Base-by-base conservation (phyloP, 1,140 invertebrate species). In the Drosophila miranda region DNA sequence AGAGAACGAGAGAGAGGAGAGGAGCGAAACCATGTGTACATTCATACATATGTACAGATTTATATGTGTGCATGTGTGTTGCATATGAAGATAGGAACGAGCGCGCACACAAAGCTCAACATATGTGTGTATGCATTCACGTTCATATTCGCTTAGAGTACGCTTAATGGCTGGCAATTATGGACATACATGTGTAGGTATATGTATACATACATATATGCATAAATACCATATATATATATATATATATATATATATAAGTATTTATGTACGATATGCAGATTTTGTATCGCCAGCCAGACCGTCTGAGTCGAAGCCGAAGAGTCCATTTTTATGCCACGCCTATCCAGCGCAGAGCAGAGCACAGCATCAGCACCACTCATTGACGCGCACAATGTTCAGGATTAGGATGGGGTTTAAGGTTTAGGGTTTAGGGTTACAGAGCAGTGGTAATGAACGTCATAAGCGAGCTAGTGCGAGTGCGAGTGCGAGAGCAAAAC, bases 401-500 rank as follows among this genome's bases (percentile, higher is more conserved):
- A 44, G 45, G 50, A 58, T 61, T 45, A 50, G 34, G 41, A 60
- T 69, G 23, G 46, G 46, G 69, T 52, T 66, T 74, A 43, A 43
- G 59, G 52, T 80, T 80, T 81, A 62, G 38, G 59, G 52, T 80
- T 80, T 81, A 62, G 38, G 30, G 56, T 44, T 34, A 38, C 73
- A 67, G 49, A 75, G 46, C 42, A 21, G 34, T 38, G 61, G 73
- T 75, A 68, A 82, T 55, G 57, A 64, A 71, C 57, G 69, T 49
- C 58, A 74, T 66, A 70, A 57, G 54, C 43, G 68, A 51, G 45
- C 26, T 34, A 30, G 46, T 38, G 52, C 58, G 55, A 62, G 50
- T 61, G 19, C 34, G 54, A 69, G 49, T 57, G 58, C 72, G 76
- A 23, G 81, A 86, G 66, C 54, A 63, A 72, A 82, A 81, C 53